These are phyloP conservation scores for Calliphora vicina DNA, from an alignment of 1,140 invertebrate species.

Conservation along the genomic window DNA sequence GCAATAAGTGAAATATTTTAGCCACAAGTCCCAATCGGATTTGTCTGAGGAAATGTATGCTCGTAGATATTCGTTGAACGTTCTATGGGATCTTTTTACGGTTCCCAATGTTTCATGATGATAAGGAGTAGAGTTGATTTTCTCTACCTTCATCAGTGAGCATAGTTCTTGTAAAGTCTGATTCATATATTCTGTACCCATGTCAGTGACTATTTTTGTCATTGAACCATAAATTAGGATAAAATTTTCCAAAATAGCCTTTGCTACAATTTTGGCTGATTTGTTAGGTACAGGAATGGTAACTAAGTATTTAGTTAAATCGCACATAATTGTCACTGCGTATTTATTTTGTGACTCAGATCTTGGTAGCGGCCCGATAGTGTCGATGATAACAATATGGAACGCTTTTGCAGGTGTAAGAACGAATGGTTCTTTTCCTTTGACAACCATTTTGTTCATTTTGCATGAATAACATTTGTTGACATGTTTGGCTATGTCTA, in stretches of 20 bases:
- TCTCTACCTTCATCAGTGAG: conserved; percentile 41
- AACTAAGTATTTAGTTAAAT: too few relatives aligned
- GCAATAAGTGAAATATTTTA: conserved; percentile 43
- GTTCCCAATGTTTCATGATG: conserved; percentile 42
- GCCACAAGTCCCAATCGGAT: conserved; percentile 42
- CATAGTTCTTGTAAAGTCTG: conserved; percentile 40
- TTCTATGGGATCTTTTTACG: too few relatives aligned
- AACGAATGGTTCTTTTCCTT: too few relatives aligned
- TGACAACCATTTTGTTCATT: too few relatives aligned
- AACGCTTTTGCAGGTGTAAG: too few relatives aligned
- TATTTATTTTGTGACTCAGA: too few relatives aligned
- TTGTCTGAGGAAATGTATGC: conserved; percentile 40
- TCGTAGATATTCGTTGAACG: conserved; percentile 41
- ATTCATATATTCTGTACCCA: conserved; percentile 46
- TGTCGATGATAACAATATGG: too few relatives aligned
- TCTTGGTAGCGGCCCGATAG: neutral
- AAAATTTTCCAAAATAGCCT: conserved; percentile 44
- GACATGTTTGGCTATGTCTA: too few relatives aligned
- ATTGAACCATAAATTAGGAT: conserved; percentile 40
- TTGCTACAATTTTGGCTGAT: conserved; percentile 43
- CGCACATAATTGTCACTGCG: neutral
- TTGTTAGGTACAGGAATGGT: too few relatives aligned
- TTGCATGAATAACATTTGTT: too few relatives aligned
- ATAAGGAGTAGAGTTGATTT: conserved; percentile 42
- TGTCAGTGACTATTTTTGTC: conserved; percentile 34